These are phyloP conservation scores for Podarcis raffonei DNA, from an alignment of 2,113 vertebrate species.

Conservation along the genomic window DNA sequence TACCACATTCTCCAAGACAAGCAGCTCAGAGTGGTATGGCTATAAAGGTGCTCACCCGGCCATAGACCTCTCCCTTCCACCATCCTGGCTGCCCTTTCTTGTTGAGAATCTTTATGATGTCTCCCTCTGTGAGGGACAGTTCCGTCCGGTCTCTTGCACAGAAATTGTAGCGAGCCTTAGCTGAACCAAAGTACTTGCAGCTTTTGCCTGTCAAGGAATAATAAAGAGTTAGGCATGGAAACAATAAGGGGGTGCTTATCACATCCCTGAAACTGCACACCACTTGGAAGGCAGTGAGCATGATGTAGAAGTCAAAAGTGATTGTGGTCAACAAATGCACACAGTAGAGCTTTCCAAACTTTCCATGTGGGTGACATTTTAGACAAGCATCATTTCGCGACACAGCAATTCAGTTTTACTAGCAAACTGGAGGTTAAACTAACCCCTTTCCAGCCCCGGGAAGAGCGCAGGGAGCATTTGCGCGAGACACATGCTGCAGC, in stretches of 20 bases:
- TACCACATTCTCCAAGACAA: background rate
- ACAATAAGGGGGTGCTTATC: no score
- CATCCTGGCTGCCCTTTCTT: conserved; percentile 90
- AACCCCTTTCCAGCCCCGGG: no score
- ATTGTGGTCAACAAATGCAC: background rate
- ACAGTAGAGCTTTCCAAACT: no score
- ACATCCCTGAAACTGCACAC: background rate
- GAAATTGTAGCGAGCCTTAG: conserved; percentile 90
- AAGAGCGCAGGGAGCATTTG: no score
- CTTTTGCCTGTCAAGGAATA: conserved; percentile 71
- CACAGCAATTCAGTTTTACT: no score
- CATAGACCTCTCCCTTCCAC: conserved; percentile 96
- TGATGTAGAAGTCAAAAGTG: background rate
- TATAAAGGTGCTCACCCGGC: conserved; percentile 77
- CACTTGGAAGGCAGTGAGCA: background rate
- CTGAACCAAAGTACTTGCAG: conserved; percentile 79
- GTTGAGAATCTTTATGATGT: conserved; percentile 90
- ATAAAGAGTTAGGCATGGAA: background rate
- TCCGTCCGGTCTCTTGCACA: conserved; percentile 89
- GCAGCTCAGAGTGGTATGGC: background rate
- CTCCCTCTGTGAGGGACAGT: conserved; percentile 87
- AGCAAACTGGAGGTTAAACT: no score
- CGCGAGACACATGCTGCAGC: no score
- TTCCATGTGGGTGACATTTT: no score
- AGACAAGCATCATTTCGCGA: no score